Conservation (phyloP, 1,140 invertebrate genomes). For the Micrasema minimum region DNA sequence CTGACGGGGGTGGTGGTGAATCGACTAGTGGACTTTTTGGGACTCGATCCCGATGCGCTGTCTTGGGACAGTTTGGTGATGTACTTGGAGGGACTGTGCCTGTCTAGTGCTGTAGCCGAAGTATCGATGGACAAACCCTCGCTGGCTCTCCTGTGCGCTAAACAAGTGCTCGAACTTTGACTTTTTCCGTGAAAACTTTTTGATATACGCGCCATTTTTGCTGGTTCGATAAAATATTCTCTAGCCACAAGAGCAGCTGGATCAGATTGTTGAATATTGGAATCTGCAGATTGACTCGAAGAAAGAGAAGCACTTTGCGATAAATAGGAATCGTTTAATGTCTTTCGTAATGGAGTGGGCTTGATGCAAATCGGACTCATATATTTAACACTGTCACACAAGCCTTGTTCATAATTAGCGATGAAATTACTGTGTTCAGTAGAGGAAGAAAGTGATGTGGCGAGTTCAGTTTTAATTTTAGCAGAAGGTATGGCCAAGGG, state of each 20-base stretch:
- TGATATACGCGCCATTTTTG: slow-evolving; percentile 60
- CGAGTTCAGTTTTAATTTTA: slow-evolving; percentile 25
- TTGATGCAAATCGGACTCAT: slow-evolving; percentile 17
- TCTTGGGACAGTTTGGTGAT: slow-evolving; percentile 23
- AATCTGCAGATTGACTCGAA: background rate
- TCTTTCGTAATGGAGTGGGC: slow-evolving; percentile 46
- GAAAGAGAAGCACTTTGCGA: background rate
- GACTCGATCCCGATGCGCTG: background rate
- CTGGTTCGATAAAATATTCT: slow-evolving; percentile 65
- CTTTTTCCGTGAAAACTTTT: slow-evolving; percentile 64
- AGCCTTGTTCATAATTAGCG: slow-evolving; percentile 32
- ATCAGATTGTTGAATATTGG: background rate
- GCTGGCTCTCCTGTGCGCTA: slow-evolving; percentile 56
- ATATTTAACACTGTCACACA: slow-evolving; percentile 17
- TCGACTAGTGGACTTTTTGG: slow-evolving; percentile 41
- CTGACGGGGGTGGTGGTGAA: slow-evolving; percentile 51
- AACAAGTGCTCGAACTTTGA: slow-evolving; percentile 40
- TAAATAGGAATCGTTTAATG: slow-evolving; percentile 6
- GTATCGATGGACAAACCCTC: slow-evolving; percentile 48
- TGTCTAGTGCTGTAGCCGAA: slow-evolving; percentile 2
- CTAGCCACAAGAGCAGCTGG: slow-evolving; percentile 61
- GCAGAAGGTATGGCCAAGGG: slow-evolving; percentile 24
- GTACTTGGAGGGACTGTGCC: slow-evolving; percentile 5
- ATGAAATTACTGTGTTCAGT: slow-evolving; percentile 17
- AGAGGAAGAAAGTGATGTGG: slow-evolving; percentile 1